Percentiles rank a stretch among this genome's conserved stretches.
phyloP scores from a whole-genome alignment of 2,113 vertebrate species.

The Orcinus orca region DNA sequence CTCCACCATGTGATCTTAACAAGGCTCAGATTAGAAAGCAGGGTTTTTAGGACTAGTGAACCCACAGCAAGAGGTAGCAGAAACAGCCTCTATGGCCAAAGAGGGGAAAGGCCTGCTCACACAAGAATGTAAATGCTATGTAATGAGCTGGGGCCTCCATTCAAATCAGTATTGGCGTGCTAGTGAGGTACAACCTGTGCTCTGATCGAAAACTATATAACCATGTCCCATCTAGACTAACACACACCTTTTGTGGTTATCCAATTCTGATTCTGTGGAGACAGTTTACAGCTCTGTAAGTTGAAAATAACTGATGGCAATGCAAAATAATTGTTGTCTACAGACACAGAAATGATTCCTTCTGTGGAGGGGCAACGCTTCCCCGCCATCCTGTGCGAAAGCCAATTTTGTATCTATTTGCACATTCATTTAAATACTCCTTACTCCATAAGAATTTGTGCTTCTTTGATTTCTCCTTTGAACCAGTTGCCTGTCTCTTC shows the following conservation, averaged over 20 bases:
- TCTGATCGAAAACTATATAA: background rate
- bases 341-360: background rate
- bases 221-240: background rate
- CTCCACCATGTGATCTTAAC: background rate
- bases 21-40: background rate
- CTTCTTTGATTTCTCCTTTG: background rate
- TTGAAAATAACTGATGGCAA: background rate
- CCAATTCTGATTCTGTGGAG: background rate
- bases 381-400: background rate
- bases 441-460: background rate
- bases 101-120: background rate
- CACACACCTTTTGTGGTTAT: background rate
- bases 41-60: background rate
- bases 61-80: background rate
- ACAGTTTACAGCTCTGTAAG: background rate
- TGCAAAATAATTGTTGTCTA: background rate
- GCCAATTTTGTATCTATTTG: background rate
- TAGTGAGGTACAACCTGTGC: background rate
- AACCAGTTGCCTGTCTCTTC: background rate
- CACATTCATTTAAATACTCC: background rate
- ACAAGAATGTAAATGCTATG: background rate
- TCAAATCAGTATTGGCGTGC: background rate
- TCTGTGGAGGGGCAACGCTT: background rate
- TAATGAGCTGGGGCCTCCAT: background rate
- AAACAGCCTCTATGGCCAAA: background rate